Evolutionary conservation across 35 echinoderm and acorn worm species (phyloP).

Genomic region (Heliocidaris erythrogramma): DNA sequence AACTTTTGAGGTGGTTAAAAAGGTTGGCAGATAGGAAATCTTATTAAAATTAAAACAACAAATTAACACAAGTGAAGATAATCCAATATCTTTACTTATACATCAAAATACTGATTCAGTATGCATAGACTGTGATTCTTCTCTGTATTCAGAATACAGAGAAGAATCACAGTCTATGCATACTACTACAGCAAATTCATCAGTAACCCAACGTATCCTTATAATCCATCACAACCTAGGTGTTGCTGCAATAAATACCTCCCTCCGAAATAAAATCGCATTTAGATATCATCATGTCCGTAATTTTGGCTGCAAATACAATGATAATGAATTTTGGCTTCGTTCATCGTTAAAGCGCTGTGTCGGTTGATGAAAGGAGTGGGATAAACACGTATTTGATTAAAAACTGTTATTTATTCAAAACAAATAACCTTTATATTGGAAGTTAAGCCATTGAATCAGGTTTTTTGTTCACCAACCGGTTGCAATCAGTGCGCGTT

Average conservation of each 20-base stretch:
- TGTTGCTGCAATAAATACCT: neutral
- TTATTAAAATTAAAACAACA: no score
- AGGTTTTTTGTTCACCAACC: neutral
- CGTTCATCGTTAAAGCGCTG: neutral
- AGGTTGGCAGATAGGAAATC: no score
- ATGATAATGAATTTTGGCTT: neutral
- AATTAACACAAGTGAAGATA: no score
- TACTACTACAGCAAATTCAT: no score
- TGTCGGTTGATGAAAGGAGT: neutral
- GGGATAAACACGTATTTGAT: neutral
- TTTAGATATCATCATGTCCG: neutral
- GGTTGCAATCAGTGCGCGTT: neutral
- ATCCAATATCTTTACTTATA: no score
- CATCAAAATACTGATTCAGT: no score
- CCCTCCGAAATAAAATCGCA: neutral
- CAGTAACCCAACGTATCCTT: no score
- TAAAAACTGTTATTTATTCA: neutral
- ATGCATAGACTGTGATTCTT: no score
- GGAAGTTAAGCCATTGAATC: neutral
- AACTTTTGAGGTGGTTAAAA: no score
- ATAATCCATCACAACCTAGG: neutral
- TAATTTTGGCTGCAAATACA: neutral
- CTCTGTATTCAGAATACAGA: no score
- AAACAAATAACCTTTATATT: neutral
- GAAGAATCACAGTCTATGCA: no score